A percentile compares a stretch with the other conserved stretches of the same genome.
These are phyloP conservation scores for Hypsopygia costalis DNA, from an alignment of 2,888 invertebrate species.

Conservation along the genomic window DNA sequence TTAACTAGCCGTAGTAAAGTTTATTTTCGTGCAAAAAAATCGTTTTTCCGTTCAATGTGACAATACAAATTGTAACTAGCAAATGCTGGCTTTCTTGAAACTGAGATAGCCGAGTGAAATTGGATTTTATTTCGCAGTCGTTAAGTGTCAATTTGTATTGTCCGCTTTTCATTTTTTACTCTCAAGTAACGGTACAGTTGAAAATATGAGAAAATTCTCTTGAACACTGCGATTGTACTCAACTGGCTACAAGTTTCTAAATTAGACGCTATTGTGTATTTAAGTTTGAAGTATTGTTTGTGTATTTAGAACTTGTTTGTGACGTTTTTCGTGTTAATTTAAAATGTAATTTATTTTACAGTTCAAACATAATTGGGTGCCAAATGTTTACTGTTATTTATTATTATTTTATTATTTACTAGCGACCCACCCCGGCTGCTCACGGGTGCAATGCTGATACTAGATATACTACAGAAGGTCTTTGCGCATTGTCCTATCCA, in stretches of 20 bases:
- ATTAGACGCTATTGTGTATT: slow-evolving; percentile 14
- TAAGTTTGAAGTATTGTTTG: slow-evolving; percentile 1
- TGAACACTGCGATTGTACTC: slow-evolving; percentile 19
- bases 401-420: too few species aligned
- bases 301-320: too few species aligned
- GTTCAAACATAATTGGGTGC: too few species aligned
- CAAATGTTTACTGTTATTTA: too few species aligned
- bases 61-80: slow-evolving; percentile 47
- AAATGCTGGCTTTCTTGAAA: slow-evolving; percentile 24
- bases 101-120: slow-evolving; percentile 2
- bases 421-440: too few species aligned
- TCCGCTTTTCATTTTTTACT: slow-evolving; percentile 11
- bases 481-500: too few species aligned
- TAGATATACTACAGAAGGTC: too few species aligned
- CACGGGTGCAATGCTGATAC: too few species aligned
- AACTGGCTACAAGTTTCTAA: slow-evolving; percentile 10
- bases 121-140: slow-evolving; percentile 2
- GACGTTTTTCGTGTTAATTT: too few species aligned
- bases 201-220: slow-evolving; percentile 35
- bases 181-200: slow-evolving; percentile 21
- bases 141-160: neutral
- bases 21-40: slow-evolving; percentile 16
- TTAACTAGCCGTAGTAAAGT: slow-evolving; percentile 13
- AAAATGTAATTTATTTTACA: too few species aligned
- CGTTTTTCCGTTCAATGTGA: slow-evolving; percentile 32